Conservation (phyloP, 2,113 vertebrate species). For the Tursiops truncatus region DNA sequence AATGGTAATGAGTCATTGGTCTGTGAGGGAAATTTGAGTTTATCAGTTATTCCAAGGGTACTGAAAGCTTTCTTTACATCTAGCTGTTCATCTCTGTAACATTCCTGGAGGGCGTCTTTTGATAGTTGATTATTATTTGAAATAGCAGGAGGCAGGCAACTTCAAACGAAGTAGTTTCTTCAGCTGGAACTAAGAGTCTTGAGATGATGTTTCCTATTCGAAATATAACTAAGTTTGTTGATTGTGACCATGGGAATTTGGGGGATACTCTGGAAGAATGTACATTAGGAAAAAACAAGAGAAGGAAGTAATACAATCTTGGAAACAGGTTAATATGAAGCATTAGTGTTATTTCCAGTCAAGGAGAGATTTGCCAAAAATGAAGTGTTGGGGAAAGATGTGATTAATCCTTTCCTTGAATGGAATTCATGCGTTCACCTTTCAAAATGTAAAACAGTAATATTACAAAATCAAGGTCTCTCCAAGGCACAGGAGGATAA, state of each 20-base stretch:
- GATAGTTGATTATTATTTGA: conserved; percentile 76
- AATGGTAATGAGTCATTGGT: conserved; percentile 52
- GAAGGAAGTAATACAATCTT: neutral
- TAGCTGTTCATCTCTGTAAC: conserved; percentile 70
- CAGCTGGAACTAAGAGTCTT: conserved; percentile 67
- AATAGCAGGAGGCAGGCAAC: conserved; percentile 69
- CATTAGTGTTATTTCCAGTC: neutral
- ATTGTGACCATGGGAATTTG: conserved; percentile 28
- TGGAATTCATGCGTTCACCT: neutral
- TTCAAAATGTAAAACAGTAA: neutral
- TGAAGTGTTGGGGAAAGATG: neutral
- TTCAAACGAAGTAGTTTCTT: conserved; percentile 69
- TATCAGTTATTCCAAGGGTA: conserved; percentile 71
- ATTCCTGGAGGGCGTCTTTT: conserved; percentile 75
- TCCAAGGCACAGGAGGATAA: neutral
- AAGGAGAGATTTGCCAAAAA: neutral
- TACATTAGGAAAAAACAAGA: neutral
- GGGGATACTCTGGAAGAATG: neutral
- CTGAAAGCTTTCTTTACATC: conserved; percentile 64
- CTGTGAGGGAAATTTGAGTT: conserved; percentile 57
- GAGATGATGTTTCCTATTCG: conserved; percentile 51
- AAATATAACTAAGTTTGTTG: conserved; percentile 37
- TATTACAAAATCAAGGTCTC: neutral
- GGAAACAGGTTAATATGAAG: neutral
- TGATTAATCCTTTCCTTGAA: neutral